Evolutionary conservation across 2,797 vertebrate genomes (phyloP), one percentile per base, ranked within the genome.

Genomic region (Allobates femoralis): DNA sequence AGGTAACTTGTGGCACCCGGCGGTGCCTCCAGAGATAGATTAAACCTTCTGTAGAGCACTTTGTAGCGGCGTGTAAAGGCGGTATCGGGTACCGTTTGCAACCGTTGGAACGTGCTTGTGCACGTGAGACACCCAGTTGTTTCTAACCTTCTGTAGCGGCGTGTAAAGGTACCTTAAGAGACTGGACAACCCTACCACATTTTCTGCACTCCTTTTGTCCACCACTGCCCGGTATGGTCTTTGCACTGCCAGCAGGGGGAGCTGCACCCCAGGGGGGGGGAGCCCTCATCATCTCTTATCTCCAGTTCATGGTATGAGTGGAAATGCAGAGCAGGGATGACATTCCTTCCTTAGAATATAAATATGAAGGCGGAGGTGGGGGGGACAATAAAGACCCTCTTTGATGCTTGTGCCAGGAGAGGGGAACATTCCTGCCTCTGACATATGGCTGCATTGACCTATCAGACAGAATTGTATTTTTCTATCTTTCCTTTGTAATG

Each of bases 341-440:
- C 71, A 77, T 77, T 64, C 69, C 83, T 76, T 53, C 83, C 26
- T 46, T 34, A 69, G 30, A 10, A 62, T 55, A 78, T 69, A 56
- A 69, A 56, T 69, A 85, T 84, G 51, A 66, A 79, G 18, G 30
- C 56, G n/a, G n/a, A 55, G 32, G 62, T 26, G 89, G 7, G 90
- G 86, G 90, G 82, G 90, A 91, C 83, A 89, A 84, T 89, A 87
- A 84, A 89, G 71, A 88, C 80, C 74, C 88, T 84, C 89, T 92
- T 92, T 93, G 91, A 93, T 93, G 90, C 88, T 85, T 71, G 74
- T 86, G 87, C 90, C 91, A 93, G 91, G 67, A 91, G 89, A 88
- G 89, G 89, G n/a, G 89, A 87, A 85, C 87, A 84, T 91, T 92
- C 89, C 23, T 55, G 86, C 87, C 88, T 85, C 89, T 93, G 92